Conservation (phyloP, 1,140 invertebrate species). For the Apolygus lucorum region DNA sequence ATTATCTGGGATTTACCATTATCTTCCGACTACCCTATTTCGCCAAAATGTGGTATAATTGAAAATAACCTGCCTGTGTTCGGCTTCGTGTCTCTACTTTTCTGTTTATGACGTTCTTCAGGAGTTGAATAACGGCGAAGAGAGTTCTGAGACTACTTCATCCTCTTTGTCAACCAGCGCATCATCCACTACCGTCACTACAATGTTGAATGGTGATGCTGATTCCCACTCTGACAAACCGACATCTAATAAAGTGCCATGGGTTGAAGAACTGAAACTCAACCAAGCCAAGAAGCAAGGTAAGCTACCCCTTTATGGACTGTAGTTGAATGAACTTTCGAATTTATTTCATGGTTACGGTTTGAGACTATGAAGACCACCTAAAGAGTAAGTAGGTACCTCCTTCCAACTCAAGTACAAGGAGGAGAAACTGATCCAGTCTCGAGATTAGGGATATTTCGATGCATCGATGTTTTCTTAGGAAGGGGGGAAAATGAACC, state of each 20-base stretch:
- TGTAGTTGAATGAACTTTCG: neutral
- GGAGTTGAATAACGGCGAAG: conserved; percentile 3
- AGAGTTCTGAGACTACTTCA: neutral
- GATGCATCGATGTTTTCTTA: no score
- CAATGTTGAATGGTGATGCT: conserved; percentile 29
- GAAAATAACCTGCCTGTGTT: no score
- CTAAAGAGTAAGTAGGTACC: neutral
- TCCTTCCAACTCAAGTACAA: neutral
- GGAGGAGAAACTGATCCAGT: no score
- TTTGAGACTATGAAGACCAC: neutral
- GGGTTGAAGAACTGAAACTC: conserved; percentile 37
- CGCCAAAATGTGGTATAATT: no score
- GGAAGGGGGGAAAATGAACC: no score
- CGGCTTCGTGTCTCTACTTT: no score
- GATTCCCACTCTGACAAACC: conserved; percentile 25
- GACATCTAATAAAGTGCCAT: conserved; percentile 27
- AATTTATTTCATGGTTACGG: neutral
- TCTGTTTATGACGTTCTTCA: no score
- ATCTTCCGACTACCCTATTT: no score
- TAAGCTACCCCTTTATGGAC: conserved; percentile 25
- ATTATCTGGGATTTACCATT: no score
- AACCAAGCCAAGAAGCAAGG: conserved; percentile 36
- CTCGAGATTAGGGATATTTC: no score
- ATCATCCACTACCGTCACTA: neutral
- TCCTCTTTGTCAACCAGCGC: neutral